These are phyloP conservation scores for Tipula lateralis DNA, from an alignment of 2,888 invertebrate species.

Conservation along the genomic window DNA sequence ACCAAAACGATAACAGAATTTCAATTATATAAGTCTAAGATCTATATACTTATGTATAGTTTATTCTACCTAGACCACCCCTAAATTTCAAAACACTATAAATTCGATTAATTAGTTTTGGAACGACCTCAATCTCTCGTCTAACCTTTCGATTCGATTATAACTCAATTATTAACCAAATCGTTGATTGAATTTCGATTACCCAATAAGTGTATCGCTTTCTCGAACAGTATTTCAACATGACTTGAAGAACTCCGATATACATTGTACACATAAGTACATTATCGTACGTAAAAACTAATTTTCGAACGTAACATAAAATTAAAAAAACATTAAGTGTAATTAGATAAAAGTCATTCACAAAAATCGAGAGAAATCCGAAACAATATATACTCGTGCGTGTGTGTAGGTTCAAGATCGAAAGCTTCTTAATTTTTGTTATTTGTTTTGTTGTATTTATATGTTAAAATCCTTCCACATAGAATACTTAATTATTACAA, in stretches of 20 bases:
- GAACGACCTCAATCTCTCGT: not conserved
- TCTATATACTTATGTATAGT: not conserved
- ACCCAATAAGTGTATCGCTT: not conserved
- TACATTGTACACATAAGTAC: not conserved
- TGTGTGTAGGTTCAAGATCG: too few species aligned
- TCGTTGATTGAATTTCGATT: not conserved
- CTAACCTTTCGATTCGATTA: not conserved
- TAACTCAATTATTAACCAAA: not conserved
- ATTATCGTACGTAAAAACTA: not conserved
- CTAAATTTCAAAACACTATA: not conserved
- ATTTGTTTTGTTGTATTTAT: not conserved
- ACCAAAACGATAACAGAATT: too few species aligned
- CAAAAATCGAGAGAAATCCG: not conserved
- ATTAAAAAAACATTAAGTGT: not conserved
- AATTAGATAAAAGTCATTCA: constrained; percentile 1
- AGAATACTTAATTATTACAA: not conserved
- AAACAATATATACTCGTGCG: too few species aligned
- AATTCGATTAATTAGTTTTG: not conserved
- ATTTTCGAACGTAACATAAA: not conserved
- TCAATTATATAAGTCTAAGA: too few species aligned
- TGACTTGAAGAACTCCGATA: not conserved
- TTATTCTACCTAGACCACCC: not conserved
- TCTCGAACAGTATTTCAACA: not conserved
- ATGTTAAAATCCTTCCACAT: not conserved
- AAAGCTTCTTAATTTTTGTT: not conserved